Conservation (phyloP, 2,113 vertebrate species). For the Scopus umbretta region DNA sequence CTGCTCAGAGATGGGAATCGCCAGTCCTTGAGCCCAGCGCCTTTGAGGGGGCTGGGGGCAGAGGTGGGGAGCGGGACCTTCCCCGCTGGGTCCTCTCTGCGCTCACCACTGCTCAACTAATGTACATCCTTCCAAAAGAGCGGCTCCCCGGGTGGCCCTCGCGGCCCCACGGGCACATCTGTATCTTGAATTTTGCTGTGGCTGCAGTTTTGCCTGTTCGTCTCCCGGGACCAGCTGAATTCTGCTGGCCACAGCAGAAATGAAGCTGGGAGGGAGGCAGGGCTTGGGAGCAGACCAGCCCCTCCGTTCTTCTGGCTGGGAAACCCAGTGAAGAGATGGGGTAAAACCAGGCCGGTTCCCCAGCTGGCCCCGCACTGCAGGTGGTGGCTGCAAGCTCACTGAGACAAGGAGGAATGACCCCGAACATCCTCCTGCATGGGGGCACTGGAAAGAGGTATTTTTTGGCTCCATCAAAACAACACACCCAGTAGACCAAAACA, state of each 20-base stretch:
- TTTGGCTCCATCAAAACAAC: neutral
- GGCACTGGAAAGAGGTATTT: neutral
- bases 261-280: neutral
- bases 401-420: neutral
- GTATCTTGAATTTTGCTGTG: neutral
- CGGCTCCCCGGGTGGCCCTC: accelerated
- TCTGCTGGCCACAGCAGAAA: neutral
- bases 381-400: neutral
- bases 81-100: neutral
- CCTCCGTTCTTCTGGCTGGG: neutral
- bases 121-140: neutral
- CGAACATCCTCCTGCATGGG: neutral
- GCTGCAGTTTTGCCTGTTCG: neutral
- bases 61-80: neutral
- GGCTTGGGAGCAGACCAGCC: neutral
- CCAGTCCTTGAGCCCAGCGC: neutral
- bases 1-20: neutral
- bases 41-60: neutral
- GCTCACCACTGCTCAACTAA: neutral
- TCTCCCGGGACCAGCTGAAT: neutral
- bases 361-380: accelerated
- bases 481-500: neutral
- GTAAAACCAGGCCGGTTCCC: accelerated
- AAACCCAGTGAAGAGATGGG: neutral
- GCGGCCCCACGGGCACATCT: accelerated